Conservation (phyloP, 2,888 invertebrate genomes). For the Polymixis lichenea region DNA sequence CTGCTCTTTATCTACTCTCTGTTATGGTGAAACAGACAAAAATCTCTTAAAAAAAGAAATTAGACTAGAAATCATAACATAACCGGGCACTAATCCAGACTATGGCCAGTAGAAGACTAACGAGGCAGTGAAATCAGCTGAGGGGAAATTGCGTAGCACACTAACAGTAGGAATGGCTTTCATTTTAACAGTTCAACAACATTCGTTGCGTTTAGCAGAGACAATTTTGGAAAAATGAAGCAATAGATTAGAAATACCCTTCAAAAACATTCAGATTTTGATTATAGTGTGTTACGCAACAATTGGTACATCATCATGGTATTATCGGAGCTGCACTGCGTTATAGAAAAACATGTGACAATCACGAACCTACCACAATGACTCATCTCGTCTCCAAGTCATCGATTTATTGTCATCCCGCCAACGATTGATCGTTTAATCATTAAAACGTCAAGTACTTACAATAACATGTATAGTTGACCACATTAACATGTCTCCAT, state of each 20-base stretch:
- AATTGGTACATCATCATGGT: no score
- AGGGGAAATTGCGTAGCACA: no score
- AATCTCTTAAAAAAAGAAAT: not conserved
- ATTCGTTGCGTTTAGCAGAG: no score
- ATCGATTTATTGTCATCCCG: conserved; percentile 15
- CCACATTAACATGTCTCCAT: not conserved
- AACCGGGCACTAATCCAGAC: not conserved
- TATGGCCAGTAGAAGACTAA: not conserved
- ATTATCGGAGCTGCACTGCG: no score
- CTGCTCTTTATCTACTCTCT: no score
- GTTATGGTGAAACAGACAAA: not conserved
- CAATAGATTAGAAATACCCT: no score
- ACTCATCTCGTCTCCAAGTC: not conserved
- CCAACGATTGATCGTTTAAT: conserved; percentile 17
- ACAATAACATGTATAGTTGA: conserved; percentile 14
- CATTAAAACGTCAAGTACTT: conserved; percentile 1
- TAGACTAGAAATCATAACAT: not conserved
- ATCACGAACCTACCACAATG: conserved; percentile 4
- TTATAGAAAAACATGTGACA: not conserved
- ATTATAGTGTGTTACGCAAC: no score
- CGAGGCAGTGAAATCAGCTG: not conserved
- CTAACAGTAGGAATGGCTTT: no score
- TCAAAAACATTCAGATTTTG: no score
- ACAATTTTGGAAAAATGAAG: no score
- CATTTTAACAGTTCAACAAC: no score